Evolutionary conservation across 2,797 vertebrate species (phyloP).

Genomic region (Naso thynnoides): DNA sequence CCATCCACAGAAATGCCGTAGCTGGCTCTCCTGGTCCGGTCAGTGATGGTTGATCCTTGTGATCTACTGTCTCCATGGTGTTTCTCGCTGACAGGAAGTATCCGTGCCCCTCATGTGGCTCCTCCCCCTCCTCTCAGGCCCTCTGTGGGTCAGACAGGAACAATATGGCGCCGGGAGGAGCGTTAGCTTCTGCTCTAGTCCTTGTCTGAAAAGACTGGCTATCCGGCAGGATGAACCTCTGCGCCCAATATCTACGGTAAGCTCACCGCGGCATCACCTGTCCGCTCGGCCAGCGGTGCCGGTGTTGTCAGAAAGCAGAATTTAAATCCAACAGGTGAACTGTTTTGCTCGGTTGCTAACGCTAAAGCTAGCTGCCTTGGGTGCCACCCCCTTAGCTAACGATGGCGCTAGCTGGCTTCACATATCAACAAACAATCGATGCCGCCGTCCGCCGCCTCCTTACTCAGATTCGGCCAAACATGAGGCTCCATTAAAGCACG

Average conservation of each 20-base stretch:
- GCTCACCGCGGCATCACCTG: not conserved
- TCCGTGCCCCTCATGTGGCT: accelerated
- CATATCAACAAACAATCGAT: conserved; percentile 63
- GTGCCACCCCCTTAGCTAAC: conserved; percentile 50
- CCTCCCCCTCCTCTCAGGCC: not conserved
- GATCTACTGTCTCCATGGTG: too few relatives aligned
- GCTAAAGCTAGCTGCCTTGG: conserved; percentile 50
- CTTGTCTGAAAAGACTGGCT: conserved; percentile 72
- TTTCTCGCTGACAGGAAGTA: too few relatives aligned
- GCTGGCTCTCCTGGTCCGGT: too few relatives aligned
- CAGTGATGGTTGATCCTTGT: too few relatives aligned
- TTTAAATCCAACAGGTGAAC: not conserved
- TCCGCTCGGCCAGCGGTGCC: accelerated
- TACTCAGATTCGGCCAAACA: accelerated
- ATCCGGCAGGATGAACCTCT: conserved; percentile 86
- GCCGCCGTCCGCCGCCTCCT: not conserved
- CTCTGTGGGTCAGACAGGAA: conserved; percentile 73
- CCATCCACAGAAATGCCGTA: too few relatives aligned
- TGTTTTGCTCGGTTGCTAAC: conserved; percentile 60
- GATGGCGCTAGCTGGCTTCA: conserved; percentile 44
- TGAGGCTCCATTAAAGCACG: accelerated
- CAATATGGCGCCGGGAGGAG: conserved; percentile 85
- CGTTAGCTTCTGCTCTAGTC: conserved; percentile 77
- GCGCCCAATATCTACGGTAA: conserved; percentile 84
- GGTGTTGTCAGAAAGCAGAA: accelerated